Evolutionary conservation across 2,888 invertebrate genomes (phyloP).

Genomic region (Drepanosiphum platanoidis): DNA sequence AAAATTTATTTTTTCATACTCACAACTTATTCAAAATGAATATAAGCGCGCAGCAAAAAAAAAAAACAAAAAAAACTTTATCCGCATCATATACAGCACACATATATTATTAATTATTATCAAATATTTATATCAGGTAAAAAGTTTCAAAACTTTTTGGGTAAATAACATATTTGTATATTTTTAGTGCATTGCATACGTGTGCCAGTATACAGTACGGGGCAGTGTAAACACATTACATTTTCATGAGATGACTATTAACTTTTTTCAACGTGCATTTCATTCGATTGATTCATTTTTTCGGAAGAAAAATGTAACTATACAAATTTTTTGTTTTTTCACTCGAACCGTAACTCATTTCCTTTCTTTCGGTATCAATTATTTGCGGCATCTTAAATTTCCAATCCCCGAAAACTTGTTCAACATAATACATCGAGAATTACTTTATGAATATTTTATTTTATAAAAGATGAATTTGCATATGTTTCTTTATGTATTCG

Average conservation of each 20-base stretch:
- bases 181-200: too few relatives aligned
- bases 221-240: not conserved
- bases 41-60: too few relatives aligned
- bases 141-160: not conserved
- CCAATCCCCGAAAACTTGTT: constrained; percentile 3
- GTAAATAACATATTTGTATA: too few relatives aligned
- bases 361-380: not conserved
- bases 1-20: not conserved
- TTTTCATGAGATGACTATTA: not conserved
- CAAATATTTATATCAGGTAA: not conserved
- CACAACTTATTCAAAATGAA: not conserved
- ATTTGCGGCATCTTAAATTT: constrained; percentile 14
- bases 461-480: constrained; percentile 5
- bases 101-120: not conserved
- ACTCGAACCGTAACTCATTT: not conserved
- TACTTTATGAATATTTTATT: constrained; percentile 14
- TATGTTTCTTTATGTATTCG: constrained; percentile 7
- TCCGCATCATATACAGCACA: too few relatives aligned
- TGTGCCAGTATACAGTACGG: too few relatives aligned
- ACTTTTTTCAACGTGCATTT: not conserved
- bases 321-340: not conserved
- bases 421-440: not conserved
- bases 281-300: not conserved
- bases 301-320: too few relatives aligned
- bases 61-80: too few relatives aligned